Base-by-base conservation (phyloP, 2,797 vertebrate species). In the Potorous gilbertii region DNA sequence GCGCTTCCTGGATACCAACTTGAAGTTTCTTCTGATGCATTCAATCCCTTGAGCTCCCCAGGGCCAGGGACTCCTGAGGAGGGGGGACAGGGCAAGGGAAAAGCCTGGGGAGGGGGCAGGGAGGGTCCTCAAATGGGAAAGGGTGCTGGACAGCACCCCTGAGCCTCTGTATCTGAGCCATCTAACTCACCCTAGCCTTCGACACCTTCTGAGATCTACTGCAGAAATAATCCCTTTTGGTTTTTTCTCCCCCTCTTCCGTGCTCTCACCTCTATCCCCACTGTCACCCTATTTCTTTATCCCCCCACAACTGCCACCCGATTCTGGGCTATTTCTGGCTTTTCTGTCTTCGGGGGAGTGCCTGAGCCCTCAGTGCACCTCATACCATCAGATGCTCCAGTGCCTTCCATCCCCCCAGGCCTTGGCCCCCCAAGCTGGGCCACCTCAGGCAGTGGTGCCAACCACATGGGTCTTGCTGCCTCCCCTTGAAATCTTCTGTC, bases 1-100 rank as follows among this genome's bases (percentile, higher is more conserved):
- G 97, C 94, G 95, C 96, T 97, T 97, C 97, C 97, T 98, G 97
- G 97, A 97, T 96, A 94, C 93, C 54, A 96, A 97, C 98, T 98
- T 98, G 98, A 98, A 96, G 96, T 97, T 97, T 97, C 97, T 95
- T 96, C 91, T 95, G 94, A 28, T 46, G 6, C 0, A 13, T 56
- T 95, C 62, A 59, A 40, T 81, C 92, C 93, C 92, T 90, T 90
- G 29, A 16, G 54, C 94, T 93, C 87, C 87, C 3, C 46, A 92
- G 94, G 95, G 18, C 29, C 55, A 0, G 92, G 52, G 92, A 28
- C 14, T n/a, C 91, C 96, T 54, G 0, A 21, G 66, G 66, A 21
- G 14, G 62, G 59, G 31, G 59, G 12, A 12, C 9, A 14, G 11
- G n/a, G 8, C 16, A 40, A 10, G 57, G 59, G 66, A 16, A 29